Conservation (phyloP, 2,888 invertebrate genomes). For the Masnerella sp. region DNA sequence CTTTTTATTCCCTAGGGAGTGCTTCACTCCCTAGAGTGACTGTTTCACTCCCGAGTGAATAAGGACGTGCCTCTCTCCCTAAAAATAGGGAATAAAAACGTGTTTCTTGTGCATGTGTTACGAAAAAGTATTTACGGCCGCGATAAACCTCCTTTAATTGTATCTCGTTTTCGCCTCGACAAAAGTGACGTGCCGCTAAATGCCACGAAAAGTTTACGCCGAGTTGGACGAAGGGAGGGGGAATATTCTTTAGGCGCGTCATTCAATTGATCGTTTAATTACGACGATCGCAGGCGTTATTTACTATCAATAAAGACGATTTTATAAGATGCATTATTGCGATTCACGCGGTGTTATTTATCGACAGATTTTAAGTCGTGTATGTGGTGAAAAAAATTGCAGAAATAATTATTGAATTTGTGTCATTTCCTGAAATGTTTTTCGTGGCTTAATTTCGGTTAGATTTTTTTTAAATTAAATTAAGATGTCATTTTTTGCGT, state of each 20-base stretch:
- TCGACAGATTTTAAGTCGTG: slow-evolving; percentile 30
- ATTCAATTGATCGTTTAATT: slow-evolving; percentile 28
- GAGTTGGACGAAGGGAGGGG: background rate
- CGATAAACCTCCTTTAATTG: slow-evolving; percentile 29
- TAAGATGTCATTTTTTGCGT: no score
- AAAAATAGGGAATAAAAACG: no score
- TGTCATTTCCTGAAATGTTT: slow-evolving; percentile 49
- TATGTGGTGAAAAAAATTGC: slow-evolving; percentile 46
- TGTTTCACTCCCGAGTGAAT: no score
- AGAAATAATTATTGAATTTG: slow-evolving; percentile 43
- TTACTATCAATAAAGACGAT: slow-evolving; percentile 41
- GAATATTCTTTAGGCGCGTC: background rate
- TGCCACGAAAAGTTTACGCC: slow-evolving; percentile 33
- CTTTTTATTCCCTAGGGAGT: no score
- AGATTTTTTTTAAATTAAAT: no score
- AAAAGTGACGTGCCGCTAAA: slow-evolving; percentile 27
- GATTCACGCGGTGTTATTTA: slow-evolving; percentile 44
- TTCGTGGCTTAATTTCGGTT: slow-evolving; percentile 8
- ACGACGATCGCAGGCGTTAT: slow-evolving; percentile 15
- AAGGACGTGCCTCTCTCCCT: no score
- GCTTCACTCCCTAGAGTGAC: no score
- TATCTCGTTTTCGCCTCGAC: slow-evolving; percentile 9
- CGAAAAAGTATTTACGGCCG: slow-evolving; percentile 20
- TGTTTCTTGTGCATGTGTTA: no score
- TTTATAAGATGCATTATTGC: slow-evolving; percentile 45